Evolutionary conservation across 2,113 vertebrate species (phyloP), one percentile per base, ranked within the genome.

Genomic region (Pholis gunnellus): DNA sequence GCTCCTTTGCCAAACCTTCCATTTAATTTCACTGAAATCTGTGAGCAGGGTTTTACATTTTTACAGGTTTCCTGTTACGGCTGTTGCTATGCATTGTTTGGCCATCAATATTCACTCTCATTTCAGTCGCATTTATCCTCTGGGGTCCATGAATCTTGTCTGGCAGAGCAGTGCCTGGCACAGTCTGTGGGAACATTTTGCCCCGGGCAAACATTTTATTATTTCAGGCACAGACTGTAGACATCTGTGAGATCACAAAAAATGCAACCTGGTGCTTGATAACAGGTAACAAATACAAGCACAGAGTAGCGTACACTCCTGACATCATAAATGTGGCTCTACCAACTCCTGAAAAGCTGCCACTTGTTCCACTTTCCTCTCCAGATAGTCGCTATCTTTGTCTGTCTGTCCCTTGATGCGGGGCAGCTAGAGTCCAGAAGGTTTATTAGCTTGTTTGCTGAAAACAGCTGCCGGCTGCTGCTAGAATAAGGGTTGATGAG

Each of bases 381-480:
- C 9, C 31, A 22, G 11, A 36, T 42, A 61, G 22, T 10, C 9
- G 0, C 22, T 40, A 38, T 38, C n/a, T 69, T 20, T 27, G 27
- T 69, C 13, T 18, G 42, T 29, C 18, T 34, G 18, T 25, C 5
- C 7, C 50, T 50, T 40, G 50, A 7, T 44, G 64, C 67, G 29
- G 27, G 25, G 7, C 68, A 72, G 46, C 38, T 61, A 31, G 54
- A 4, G 22, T 18, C 25, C 13, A 29, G 2, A 9, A 29, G 5
- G 40, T 68, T 44, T 11, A 67, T 66, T 31, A 54, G 42, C 9
- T 36, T 50, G 20, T 70, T 71, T 52, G n/a, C n/a, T 17, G 75
- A 20, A 78, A 68, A 68, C 25, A 59, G 27, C n/a, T 64, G 31
- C 56, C 2, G 17, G 25, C 40, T 74, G 42, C 59, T 75, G 59